Evolutionary conservation across 2,888 invertebrate species (phyloP).

Genomic region (Lasioglossum vierecki): DNA sequence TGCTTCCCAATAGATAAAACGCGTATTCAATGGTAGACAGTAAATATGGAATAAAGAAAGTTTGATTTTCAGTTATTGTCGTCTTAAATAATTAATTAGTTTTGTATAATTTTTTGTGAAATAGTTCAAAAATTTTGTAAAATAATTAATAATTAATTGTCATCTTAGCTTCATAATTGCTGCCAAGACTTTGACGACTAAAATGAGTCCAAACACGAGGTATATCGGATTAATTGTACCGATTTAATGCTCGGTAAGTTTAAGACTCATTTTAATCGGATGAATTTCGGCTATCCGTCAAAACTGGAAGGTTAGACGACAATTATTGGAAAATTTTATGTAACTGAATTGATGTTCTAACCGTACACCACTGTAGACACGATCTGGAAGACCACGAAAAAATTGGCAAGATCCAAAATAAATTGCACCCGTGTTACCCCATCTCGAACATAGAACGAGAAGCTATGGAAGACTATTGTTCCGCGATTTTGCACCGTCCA

Average conservation of each 20-base stretch:
- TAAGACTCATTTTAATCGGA: not conserved
- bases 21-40: too few relatives aligned
- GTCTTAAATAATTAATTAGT: too few relatives aligned
- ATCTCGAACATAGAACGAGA: not conserved
- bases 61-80: not conserved
- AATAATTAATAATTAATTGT: not conserved
- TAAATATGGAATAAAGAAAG: not conserved
- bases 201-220: not conserved
- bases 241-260: not conserved
- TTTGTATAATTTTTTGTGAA: too few relatives aligned
- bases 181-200: not conserved
- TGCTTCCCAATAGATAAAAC: too few relatives aligned
- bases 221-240: not conserved
- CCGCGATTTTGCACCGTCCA: not conserved
- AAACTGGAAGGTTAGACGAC: not conserved
- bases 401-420: not conserved
- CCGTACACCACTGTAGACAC: not conserved
- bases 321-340: not conserved
- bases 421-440: not conserved
- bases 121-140: too few relatives aligned
- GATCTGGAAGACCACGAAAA: not conserved
- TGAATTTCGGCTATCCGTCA: not conserved
- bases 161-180: not conserved
- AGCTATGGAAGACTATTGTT: not conserved
- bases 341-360: not conserved